Conservation (phyloP, 2,113 vertebrate species). For the Pteropus alecto region DNA sequence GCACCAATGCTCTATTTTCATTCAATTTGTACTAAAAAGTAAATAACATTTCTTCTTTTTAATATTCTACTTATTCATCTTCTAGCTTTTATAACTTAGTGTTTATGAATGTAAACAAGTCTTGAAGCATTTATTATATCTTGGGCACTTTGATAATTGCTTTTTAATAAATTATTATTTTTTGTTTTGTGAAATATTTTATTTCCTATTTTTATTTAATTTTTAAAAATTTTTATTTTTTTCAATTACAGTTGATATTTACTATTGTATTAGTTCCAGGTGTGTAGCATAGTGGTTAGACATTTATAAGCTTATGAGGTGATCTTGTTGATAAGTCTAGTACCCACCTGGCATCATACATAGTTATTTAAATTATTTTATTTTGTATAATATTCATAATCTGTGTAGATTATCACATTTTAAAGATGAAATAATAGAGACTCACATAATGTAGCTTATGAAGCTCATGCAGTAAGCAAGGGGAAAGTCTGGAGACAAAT, state of each 20-base stretch:
- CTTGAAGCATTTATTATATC: not conserved
- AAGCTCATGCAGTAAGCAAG: not conserved
- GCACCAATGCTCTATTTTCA: not conserved
- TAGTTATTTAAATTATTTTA: not conserved
- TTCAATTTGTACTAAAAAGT: not conserved
- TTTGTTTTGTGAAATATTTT: no score
- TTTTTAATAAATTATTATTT: no score
- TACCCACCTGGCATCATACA: no score
- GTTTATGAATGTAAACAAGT: not conserved
- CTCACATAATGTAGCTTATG: not conserved
- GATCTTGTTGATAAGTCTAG: no score
- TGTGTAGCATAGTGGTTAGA: no score
- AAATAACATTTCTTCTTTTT: not conserved
- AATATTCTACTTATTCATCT: not conserved
- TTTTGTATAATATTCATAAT: not conserved
- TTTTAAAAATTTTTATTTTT: no score
- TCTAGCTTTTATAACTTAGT: not conserved
- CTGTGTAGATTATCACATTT: not conserved
- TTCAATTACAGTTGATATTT: no score
- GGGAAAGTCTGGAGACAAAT: not conserved
- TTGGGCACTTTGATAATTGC: not conserved
- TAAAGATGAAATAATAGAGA: not conserved
- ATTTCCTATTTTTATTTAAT: no score
- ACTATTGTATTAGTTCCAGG: no score
- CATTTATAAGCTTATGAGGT: no score